These are phyloP conservation scores for Ciconia boyciana DNA, from an alignment of 2,113 vertebrate genomes.

Conservation along the genomic window DNA sequence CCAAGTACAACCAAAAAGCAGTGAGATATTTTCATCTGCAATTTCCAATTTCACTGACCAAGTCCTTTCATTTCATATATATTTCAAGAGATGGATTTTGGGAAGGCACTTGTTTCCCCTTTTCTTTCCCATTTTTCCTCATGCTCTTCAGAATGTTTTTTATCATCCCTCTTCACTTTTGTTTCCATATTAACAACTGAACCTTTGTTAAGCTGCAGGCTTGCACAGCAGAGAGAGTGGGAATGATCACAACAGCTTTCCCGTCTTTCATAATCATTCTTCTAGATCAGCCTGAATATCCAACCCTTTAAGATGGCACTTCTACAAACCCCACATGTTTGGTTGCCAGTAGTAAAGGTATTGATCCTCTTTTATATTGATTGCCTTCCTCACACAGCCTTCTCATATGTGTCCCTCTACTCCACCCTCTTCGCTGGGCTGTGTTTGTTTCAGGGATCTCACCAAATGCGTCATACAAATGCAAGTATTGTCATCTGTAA, in stretches of 20 bases:
- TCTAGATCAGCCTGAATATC: neutral
- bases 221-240: neutral
- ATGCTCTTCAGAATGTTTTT: neutral
- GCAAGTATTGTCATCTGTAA: neutral
- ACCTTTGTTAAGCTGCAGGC: neutral
- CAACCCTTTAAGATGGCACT: neutral
- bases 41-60: neutral
- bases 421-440: neutral
- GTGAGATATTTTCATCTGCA: neutral
- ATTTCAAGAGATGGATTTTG: neutral
- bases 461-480: neutral
- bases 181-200: neutral
- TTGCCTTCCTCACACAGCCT: neutral
- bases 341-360: neutral
- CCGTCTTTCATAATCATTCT: neutral
- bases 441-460: neutral
- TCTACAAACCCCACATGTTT: neutral
- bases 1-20: neutral
- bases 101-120: neutral
- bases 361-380: neutral
- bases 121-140: neutral
- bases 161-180: neutral
- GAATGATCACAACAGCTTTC: neutral
- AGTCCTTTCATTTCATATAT: neutral
- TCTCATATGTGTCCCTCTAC: neutral